phyloP scores from a whole-genome alignment of 1,140 invertebrate species.

The Apis cerana region DNA sequence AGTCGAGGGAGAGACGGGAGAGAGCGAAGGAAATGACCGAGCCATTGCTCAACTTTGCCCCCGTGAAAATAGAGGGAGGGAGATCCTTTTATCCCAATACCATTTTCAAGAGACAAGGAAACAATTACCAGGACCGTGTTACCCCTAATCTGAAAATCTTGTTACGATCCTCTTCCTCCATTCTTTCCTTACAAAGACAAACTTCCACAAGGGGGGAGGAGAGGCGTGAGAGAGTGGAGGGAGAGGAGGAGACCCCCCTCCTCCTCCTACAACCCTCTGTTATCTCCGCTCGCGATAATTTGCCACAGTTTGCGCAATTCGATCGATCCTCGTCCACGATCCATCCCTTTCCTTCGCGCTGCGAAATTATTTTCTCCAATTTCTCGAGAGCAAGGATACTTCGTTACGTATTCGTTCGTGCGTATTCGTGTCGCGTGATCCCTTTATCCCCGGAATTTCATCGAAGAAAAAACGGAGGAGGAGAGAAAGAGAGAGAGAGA shows the following conservation, averaged over 20 bases:
- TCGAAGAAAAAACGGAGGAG: neutral
- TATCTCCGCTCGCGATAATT: conserved; percentile 51
- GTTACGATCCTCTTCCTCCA: conserved; percentile 59
- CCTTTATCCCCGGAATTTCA: neutral
- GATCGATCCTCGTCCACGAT: neutral
- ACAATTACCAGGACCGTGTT: conserved; percentile 68
- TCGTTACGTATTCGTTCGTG: neutral
- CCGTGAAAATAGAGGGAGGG: conserved; percentile 12
- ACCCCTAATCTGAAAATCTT: conserved; percentile 68
- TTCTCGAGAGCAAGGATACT: too few relatives aligned
- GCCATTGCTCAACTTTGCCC: conserved; percentile 24
- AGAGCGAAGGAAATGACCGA: conserved; percentile 20
- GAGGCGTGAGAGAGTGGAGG: too few relatives aligned
- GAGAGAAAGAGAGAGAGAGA: neutral
- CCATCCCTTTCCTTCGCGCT: neutral
- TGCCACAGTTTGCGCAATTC: conserved; percentile 45
- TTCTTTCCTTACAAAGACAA: conserved; percentile 58
- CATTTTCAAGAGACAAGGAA: conserved; percentile 63
- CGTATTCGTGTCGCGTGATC: neutral
- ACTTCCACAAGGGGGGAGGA: conserved; percentile 1
- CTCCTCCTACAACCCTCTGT: conserved; percentile 9
- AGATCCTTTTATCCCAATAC: conserved; percentile 14
- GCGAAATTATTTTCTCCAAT: neutral
- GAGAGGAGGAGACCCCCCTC: too few relatives aligned
- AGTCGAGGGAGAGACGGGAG: conserved; percentile 7